phyloP scores from a whole-genome alignment of 2,888 invertebrate species.

The Drosophila fulvimacula region DNA sequence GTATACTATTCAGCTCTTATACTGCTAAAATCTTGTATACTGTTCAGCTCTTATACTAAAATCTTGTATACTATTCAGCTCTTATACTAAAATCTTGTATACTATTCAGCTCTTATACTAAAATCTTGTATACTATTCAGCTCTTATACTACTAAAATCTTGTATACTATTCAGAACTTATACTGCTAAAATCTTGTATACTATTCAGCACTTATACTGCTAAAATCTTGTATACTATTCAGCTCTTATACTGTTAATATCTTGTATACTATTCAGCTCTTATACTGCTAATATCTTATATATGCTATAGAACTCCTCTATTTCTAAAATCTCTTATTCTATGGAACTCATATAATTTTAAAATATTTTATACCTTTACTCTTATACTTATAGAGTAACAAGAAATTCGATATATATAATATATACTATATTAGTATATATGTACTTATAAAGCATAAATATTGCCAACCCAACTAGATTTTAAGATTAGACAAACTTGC shows the following conservation, averaged over 20 bases:
- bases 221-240: neutral
- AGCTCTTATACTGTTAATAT: neutral
- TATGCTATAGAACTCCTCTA: neutral
- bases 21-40: neutral
- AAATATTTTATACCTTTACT: too few species aligned
- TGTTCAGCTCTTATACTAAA: neutral
- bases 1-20: neutral
- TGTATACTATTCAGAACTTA: neutral
- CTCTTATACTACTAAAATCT: neutral
- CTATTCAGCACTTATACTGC: neutral
- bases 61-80: neutral
- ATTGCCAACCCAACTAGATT: neutral
- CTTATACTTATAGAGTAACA: too few species aligned
- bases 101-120: too few species aligned
- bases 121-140: neutral
- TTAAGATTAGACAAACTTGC: slow-evolving; percentile 2
- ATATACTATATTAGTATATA: too few species aligned
- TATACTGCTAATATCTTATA: neutral
- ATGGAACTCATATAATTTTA: too few species aligned
- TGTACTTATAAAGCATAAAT: neutral
- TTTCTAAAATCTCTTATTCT: too few species aligned
- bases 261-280: neutral
- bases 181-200: too few species aligned
- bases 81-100: neutral
- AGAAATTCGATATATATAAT: too few species aligned